These are phyloP conservation scores for Blera fallax DNA, from an alignment of 2,888 invertebrate genomes.

Conservation along the genomic window DNA sequence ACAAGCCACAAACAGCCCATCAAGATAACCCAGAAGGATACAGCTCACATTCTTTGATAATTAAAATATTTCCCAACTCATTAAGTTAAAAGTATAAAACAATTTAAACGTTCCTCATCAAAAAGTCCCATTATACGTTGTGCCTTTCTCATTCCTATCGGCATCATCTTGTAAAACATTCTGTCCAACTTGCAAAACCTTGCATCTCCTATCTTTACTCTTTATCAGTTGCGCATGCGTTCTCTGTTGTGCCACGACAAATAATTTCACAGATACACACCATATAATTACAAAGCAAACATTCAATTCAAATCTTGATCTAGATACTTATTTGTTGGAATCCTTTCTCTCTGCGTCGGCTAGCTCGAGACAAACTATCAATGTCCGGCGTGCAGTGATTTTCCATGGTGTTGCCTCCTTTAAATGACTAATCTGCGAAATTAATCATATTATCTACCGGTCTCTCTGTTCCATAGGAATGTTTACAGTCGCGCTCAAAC, in stretches of 20 bases:
- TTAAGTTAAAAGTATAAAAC: not conserved
- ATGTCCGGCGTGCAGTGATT: conserved; percentile 25
- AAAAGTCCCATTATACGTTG: not conserved
- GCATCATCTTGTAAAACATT: not conserved
- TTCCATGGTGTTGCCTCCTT: conserved; percentile 35
- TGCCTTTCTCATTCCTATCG: not conserved
- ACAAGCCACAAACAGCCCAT: not conserved
- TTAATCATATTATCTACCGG: conserved; percentile 46
- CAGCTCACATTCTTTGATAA: not conserved
- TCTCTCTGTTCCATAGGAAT: conserved; percentile 14
- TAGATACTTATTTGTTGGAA: conserved; percentile 46
- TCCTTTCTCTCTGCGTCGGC: not conserved
- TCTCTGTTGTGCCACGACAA: not conserved
- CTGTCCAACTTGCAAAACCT: not conserved
- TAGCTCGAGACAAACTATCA: not conserved
- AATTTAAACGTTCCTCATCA: not conserved
- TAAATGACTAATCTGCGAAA: conserved; percentile 55
- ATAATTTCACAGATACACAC: conserved; percentile 7
- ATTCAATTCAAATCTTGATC: conserved; percentile 54
- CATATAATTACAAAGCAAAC: conserved; percentile 54
- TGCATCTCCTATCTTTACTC: not conserved
- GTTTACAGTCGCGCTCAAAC: conserved; percentile 33
- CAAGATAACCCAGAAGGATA: not conserved
- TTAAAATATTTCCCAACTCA: not conserved
- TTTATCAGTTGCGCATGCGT: not conserved